Evolutionary conservation across 92 coral and sea anemone genomes (phyloP), one percentile per base, ranked within the genome.

Genomic region (Zoanthus gigantus): DNA sequence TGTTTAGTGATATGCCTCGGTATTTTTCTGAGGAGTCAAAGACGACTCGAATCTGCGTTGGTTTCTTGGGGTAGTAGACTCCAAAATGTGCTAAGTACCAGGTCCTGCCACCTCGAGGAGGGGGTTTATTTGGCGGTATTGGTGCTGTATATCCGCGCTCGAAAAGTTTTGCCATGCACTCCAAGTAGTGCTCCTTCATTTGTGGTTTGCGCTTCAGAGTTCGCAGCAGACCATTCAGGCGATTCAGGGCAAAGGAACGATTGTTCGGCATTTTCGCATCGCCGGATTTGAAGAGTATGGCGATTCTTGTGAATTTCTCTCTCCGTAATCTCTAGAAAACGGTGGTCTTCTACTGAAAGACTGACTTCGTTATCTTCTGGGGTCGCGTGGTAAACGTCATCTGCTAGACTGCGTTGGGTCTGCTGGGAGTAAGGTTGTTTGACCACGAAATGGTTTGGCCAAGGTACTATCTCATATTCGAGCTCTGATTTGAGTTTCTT

Each of bases 381-480:
- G 17, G 72, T 66, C 72, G 23, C 72, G 72, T 66, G 72, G 72
- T 66, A 66, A n/a, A 66, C 72, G 34, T 66, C 32, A 31, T 66
- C 37, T 5, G 72, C 72, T 66, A 66, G 23, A 10, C 72, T 29
- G 34, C 37, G 72, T 29, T 29, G 30, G 7, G 72, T 66, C 37
- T 66, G 72, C 0, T n/a, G 29, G 8, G 72, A n/a, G 16, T 66
- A 66, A 5, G 23, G 30, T 66, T 66, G 72, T 74, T 90, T 86
- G 34, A 90, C 87, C 16, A 65, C 56, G 48, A 86, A 78, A 67
- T 52, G 66, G 79, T 86, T 90, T 1, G 87, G 90, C 46, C 90
- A 90, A 5, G 90, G 90, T 37, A 48, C 65, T 82, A 75, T 32
- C 11, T 86, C 56, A 28, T 57, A 68, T 12, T 74, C 72, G 1